These are phyloP conservation scores for Alviniconcha strummeri DNA, from an alignment of 2,888 invertebrate species.

Conservation along the genomic window DNA sequence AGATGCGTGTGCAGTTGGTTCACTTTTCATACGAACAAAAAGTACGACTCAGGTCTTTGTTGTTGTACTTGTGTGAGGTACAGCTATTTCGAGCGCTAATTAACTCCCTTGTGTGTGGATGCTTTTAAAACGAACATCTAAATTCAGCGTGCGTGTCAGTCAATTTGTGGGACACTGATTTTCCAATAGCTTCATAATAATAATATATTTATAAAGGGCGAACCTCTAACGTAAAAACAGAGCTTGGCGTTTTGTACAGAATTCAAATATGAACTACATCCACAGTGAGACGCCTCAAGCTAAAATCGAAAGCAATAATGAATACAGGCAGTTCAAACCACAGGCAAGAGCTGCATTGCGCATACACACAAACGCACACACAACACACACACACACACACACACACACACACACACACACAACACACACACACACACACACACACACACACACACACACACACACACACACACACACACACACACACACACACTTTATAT, in stretches of 20 bases:
- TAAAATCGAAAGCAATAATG: too few relatives aligned
- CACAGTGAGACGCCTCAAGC: too few relatives aligned
- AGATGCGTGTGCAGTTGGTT: background rate
- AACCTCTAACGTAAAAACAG: background rate
- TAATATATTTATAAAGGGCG: background rate
- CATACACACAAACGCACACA: background rate
- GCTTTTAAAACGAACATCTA: too few relatives aligned
- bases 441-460: background rate
- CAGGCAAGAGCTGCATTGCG: background rate
- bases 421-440: slow-evolving; percentile 14
- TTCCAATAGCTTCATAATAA: too few relatives aligned
- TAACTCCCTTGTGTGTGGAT: too few relatives aligned
- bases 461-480: background rate
- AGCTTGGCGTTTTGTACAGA: background rate
- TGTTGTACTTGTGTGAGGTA: too few relatives aligned
- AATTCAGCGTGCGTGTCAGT: too few relatives aligned
- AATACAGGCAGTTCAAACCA: background rate
- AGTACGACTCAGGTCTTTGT: background rate
- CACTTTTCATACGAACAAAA: background rate
- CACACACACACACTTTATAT: background rate
- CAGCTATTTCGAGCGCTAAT: too few relatives aligned
- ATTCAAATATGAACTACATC: background rate
- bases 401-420: slow-evolving; percentile 15
- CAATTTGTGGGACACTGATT: too few relatives aligned
- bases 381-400: slow-evolving; percentile 1